Evolutionary conservation across 2,797 vertebrate species (phyloP).

Genomic region (Acridotheres tristis): DNA sequence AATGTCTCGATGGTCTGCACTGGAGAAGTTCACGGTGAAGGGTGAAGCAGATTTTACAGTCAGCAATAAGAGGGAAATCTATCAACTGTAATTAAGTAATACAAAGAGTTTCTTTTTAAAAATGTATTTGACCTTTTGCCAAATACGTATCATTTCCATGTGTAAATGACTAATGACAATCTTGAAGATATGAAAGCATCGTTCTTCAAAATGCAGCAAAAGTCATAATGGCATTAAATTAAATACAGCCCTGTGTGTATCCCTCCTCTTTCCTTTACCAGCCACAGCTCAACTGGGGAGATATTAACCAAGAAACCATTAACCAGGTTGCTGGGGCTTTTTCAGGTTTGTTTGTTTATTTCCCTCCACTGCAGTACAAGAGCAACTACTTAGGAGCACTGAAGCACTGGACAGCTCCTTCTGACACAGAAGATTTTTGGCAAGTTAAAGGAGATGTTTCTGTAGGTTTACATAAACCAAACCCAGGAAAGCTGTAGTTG

Average conservation of each 20-base stretch:
- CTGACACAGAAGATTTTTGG: not conserved
- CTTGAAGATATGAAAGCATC: not conserved
- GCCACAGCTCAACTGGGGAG: not conserved
- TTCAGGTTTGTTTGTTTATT: not conserved
- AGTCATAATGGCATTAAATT: not conserved
- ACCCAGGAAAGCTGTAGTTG: not conserved
- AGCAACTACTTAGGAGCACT: not conserved
- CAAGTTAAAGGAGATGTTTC: not conserved
- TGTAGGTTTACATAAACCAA: not conserved
- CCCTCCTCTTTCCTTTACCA: not conserved
- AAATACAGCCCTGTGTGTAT: not conserved
- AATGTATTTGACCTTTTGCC: not conserved
- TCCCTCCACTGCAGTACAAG: not conserved
- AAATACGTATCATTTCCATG: not conserved
- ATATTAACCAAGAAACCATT: not conserved
- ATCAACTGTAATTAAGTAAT: not conserved
- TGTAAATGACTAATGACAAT: not conserved
- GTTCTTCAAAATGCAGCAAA: not conserved
- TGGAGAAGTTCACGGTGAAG: not conserved
- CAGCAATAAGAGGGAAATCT: not conserved
- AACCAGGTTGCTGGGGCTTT: not conserved
- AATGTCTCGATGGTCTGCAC: not conserved
- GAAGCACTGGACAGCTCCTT: constrained; percentile 29
- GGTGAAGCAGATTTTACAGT: not conserved
- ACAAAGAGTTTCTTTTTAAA: not conserved